Evolutionary conservation across 2,113 vertebrate species (phyloP), one percentile per base, ranked within the genome.

Genomic region (Dasyurus viverrinus): DNA sequence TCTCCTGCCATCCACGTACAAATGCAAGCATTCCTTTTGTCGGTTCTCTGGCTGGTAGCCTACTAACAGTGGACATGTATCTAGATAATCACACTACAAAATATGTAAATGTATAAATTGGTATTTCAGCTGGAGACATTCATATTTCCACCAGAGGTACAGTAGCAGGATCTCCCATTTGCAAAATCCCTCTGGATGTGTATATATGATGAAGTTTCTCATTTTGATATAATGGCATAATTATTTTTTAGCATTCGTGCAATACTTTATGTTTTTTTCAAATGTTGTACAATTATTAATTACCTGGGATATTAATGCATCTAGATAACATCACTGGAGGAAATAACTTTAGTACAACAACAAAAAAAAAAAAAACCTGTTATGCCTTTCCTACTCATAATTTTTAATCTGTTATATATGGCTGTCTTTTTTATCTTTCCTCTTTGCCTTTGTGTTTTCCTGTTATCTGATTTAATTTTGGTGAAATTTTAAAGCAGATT

Each of bases 251-350:
- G 30, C 53, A 46, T 0, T 84, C 91, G 90, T 50, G 11, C 54
- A 42, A 50, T 27, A 19, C 46, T 94, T 95, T 90, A 90, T 54
- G 48, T 53, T 94, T 95, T 48, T 54, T 22, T 48, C 36, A 93
- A 95, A 54, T 90, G 57, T 95, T 91, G 95, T 92, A 53, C 24
- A 91, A 24, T 42, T 91, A 90, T 95, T 89, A 91, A 50, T 95
- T 93, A 93, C 90, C 92, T 91, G 46, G n/a, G 36, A 89, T 76
- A 10, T 90, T 84, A 57, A 53, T 92, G 24, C 89, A 55, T 48
- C 68, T 93, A 84, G 76, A 36, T 27, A 25, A 47, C 52, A 50
- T 92, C 50, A 19, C 2, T 89, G 27, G 54, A 95, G 57, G 91
- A 92, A 54, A 10, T 11, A 8, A 60, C 92, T 55, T 76, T 53